Base-by-base conservation (phyloP, 2,113 vertebrate genomes). In the Neogale vison region DNA sequence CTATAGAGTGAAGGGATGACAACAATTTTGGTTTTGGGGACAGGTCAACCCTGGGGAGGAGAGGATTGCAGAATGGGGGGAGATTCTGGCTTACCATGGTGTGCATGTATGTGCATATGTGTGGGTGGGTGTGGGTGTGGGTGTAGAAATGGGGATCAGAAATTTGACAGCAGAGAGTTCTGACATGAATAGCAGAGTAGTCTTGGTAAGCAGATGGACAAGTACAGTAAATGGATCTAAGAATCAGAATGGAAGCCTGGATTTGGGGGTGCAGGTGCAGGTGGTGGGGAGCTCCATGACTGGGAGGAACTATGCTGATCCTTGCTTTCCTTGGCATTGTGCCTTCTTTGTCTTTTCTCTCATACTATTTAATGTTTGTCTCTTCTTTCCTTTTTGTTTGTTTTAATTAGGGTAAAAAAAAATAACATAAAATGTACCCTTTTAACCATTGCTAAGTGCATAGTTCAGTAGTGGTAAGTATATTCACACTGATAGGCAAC, bases 331-430 rank as follows among this genome's bases (percentile, higher is more conserved):
- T 15, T 77, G 57, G 42, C 20, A 15, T 47, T 69, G 39, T 36
- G 23, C 34, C 11, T 31, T 52, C 77, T 88, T 39, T 65, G 55
- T 74, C 55, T 79, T 90, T 63, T 63, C 71, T 57, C n/a, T 81
- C 42, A 87, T 4, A 17, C 72, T 50, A 50, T 94, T 94, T 42
- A 90, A 39, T 45, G 42, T 55, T 77, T 82, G 14, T 77, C 55
- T 88, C 72, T 77, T 97, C 59, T 90, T 93, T 76, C 45, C 45
- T 29, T 91, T 63, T 93, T 59, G 36, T 94, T 61, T 52, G 31
- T 82, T 93, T 95, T 89, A 52, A 90, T 83, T 71, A 36, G 87
- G 42, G 52, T 84, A n/a, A 65, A 55, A 57, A 24, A 18, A 59
- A 57, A 65, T 63, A 74, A 57, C 34, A 72, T 71, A 74, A 57